Percentiles rank a stretch among this genome's conserved stretches.
Evolutionary conservation across 37 sponge, comb jelly and placozoan genomes (phyloP).

Genomic region (Corticium candelabrum): DNA sequence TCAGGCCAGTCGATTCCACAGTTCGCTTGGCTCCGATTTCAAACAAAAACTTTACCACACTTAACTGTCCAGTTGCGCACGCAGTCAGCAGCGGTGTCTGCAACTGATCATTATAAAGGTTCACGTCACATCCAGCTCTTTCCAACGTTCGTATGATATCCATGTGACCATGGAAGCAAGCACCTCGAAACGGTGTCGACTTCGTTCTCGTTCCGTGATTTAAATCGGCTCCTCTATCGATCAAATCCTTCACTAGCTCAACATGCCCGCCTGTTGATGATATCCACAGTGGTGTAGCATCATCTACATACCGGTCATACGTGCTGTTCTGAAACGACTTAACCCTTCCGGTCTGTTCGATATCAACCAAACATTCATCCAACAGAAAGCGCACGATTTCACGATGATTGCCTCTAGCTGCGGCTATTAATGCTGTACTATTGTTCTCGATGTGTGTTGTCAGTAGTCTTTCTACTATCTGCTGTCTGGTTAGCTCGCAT

Average conservation of each 20-base stretch:
- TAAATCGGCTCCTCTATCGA: background rate
- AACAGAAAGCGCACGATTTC: background rate
- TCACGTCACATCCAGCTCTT: background rate
- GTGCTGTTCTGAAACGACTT: background rate
- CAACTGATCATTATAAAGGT: background rate
- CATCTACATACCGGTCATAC: background rate
- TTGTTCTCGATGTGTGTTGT: background rate
- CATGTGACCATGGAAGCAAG: background rate
- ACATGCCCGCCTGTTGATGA: background rate
- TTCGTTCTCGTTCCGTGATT: background rate
- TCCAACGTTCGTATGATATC: background rate
- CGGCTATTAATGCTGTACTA: background rate
- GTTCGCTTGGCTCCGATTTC: background rate
- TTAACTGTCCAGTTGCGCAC: background rate
- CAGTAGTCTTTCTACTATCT: too few species aligned
- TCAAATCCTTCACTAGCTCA: background rate
- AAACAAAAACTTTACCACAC: background rate
- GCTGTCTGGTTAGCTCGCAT: too few species aligned
- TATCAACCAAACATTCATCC: background rate
- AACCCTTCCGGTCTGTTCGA: slow-evolving; percentile 1
- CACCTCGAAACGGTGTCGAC: background rate
- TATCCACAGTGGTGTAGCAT: background rate
- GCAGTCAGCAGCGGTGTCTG: background rate
- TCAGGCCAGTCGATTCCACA: background rate
- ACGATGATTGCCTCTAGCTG: background rate